Percentiles rank a stretch among this genome's conserved stretches.
Evolutionary conservation across 2,113 vertebrate species (phyloP).

Genomic region (Silurus meridionalis): DNA sequence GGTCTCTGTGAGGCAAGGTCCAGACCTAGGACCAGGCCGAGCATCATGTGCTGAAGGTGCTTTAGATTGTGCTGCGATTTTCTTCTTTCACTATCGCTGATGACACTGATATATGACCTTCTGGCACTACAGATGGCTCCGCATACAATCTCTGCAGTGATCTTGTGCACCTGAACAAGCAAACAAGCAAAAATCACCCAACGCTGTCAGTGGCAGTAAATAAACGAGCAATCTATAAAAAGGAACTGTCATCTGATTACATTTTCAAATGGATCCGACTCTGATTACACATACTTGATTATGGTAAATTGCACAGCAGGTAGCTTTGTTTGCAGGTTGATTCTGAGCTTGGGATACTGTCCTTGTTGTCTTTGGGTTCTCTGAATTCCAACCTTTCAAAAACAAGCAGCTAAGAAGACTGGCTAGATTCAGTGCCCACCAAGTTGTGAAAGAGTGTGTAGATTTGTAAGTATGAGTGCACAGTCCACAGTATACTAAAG

Average conservation of each 20-base stretch:
- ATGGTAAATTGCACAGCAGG: not conserved
- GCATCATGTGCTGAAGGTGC: not conserved
- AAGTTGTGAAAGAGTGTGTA: no score
- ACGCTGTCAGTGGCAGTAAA: not conserved
- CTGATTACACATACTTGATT: constrained; percentile 16
- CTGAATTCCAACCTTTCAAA: not conserved
- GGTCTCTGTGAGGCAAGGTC: not conserved
- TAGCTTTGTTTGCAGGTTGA: not conserved
- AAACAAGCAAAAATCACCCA: not conserved
- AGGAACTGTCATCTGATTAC: not conserved
- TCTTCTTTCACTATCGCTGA: not conserved
- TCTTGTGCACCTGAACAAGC: not conserved
- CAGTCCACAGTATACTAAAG: no score
- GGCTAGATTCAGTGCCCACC: not conserved
- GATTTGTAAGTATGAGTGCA: no score
- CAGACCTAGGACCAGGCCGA: not conserved
- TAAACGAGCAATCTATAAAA: not conserved
- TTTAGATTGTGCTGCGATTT: not conserved
- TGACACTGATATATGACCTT: not conserved
- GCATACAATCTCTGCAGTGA: not conserved
- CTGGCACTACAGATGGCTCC: not conserved
- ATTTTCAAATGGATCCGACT: not conserved
- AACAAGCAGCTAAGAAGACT: not conserved
- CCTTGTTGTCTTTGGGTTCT: not conserved
- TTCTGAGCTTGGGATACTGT: not conserved